Evolutionary conservation across 2,888 invertebrate genomes (phyloP).

Genomic region (Rhogogaster chlorosoma): DNA sequence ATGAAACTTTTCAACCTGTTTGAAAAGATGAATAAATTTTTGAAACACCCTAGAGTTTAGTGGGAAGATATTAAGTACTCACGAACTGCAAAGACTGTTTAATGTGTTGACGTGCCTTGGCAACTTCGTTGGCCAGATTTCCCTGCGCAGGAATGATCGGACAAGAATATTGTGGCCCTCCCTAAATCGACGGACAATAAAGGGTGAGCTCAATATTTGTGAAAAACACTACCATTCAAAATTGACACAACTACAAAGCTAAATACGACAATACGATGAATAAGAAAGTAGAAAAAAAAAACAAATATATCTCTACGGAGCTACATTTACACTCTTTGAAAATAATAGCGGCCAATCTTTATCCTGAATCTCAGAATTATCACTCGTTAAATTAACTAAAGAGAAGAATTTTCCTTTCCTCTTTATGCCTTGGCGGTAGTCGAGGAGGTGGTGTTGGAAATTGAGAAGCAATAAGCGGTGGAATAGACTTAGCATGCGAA

Average conservation of each 20-base stretch:
- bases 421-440: background rate
- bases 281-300: background rate
- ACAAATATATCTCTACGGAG: conserved; percentile 8
- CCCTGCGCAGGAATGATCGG: conserved; percentile 69
- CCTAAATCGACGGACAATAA: conserved; percentile 72
- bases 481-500: background rate
- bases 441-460: background rate
- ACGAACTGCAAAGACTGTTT: conserved; percentile 80
- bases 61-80: conserved; percentile 74
- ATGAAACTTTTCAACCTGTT: too few relatives aligned
- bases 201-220: conserved; percentile 65
- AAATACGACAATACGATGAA: background rate
- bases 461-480: background rate
- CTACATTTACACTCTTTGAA: background rate
- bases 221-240: background rate
- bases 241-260: conserved; percentile 61
- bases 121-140: conserved; percentile 89
- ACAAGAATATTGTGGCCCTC: conserved; percentile 69
- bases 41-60: too few relatives aligned
- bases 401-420: background rate
- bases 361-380: background rate
- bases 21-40: too few relatives aligned
- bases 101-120: conserved; percentile 92
- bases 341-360: background rate
- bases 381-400: background rate